Conservation (phyloP, 2,113 vertebrate species). For the Megaceryle maxima region DNA sequence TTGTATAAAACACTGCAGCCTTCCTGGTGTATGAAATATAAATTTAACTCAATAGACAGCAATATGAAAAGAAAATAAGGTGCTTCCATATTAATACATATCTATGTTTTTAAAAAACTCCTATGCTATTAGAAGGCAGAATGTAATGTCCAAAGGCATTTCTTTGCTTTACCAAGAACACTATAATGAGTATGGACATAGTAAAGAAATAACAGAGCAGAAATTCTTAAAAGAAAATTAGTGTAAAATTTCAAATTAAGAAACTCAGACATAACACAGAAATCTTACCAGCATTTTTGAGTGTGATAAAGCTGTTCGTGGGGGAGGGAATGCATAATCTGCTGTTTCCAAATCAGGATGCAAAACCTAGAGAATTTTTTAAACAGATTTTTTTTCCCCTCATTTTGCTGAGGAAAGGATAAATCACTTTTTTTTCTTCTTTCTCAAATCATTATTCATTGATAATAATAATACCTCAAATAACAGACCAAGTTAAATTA, state of each 20-base stretch:
- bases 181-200: neutral
- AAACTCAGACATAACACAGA: conserved; percentile 11
- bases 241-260: neutral
- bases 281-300: conserved; percentile 93
- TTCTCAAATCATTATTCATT: neutral
- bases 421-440: neutral
- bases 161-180: neutral
- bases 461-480: neutral
- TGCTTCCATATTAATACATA: neutral
- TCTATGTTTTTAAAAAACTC: neutral
- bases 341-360: conserved; percentile 97
- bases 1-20: neutral
- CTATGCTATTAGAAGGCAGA: neutral
- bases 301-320: conserved; percentile 90
- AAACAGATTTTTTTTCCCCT: neutral
- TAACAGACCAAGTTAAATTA: neutral
- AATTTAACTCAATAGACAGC: neutral
- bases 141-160: neutral
- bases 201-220: neutral
- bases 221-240: neutral
- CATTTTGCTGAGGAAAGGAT: neutral
- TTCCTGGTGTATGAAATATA: neutral
- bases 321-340: conserved; percentile 95
- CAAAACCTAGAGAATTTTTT: conserved; percentile 83
- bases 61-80: neutral